Evolutionary conservation across 2,888 invertebrate genomes (phyloP), one percentile per base, ranked within the genome.

Genomic region (Ichneumoninae sp.): DNA sequence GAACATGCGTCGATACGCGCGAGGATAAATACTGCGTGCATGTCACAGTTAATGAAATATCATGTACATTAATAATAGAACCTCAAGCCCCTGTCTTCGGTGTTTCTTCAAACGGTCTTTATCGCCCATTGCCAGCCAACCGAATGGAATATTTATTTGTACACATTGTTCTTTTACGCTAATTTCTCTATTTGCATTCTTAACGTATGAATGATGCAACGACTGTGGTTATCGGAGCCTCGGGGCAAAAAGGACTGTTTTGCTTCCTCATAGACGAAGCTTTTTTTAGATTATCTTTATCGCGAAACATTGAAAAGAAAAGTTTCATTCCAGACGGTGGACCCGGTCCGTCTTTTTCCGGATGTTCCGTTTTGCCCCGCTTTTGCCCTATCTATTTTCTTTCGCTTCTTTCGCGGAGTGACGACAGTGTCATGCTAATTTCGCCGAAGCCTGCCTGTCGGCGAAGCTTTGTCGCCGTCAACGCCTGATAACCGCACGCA

Each of bases 1-100:
- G 10, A 10, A 22, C 10, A 54, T 22, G 8, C 19, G 7, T 54
- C 54, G 22, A 54, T 22, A 26, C 57, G 13, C 10, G 26, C 10
- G 22, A 22, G 26, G 13, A 3, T 10, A 3, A 10, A 13, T 3
- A 26, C 57, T 26, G 57, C 22, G 26, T 57, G 26, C 22, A 26
- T 57, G 26, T 57, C 57, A 57, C 26, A 57, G 57, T 19, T 26
- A 57, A 57, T 57, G 57, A 57, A 22, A 26, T 57, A 26, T 22
- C 57, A 13, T 26, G 26, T 22, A 26, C 26, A 1, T 57, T 22
- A 57, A 13, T 13, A 57, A 52, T 16, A 52, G 57, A 57, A 57
- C 3, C 10, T 26, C 57, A 26, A 26, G 54, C 22, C n/a, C 13
- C 30, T 63, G 6, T 60, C 30, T 16, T 63, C 30, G 60, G 16